Percentiles rank a stretch among this genome's conserved stretches.
Evolutionary conservation across 2,888 invertebrate species (phyloP).

Genomic region (Gasteruption jaculator): DNA sequence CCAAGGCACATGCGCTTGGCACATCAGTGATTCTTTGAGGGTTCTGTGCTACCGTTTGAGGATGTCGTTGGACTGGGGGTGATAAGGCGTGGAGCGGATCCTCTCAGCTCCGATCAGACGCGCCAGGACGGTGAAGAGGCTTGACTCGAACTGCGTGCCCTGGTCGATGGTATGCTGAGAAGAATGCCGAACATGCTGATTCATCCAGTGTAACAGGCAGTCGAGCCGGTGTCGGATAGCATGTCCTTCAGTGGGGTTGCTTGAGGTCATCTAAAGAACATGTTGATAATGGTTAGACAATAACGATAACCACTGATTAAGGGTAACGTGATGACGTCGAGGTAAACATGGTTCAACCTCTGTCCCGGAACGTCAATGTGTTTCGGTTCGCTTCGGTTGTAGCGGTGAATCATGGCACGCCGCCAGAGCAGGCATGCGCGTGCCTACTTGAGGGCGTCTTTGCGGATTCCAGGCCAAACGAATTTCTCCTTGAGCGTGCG

Average conservation of each 20-base stretch:
- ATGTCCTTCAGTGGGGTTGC: conserved; percentile 36
- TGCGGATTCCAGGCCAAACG: conserved; percentile 27
- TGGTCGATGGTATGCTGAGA: conserved; percentile 35
- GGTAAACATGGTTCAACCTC: conserved; percentile 2
- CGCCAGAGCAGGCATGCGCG: conserved; percentile 23
- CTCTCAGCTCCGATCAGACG: conserved; percentile 17
- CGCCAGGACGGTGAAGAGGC: conserved; percentile 23
- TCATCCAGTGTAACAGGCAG: conserved; percentile 31
- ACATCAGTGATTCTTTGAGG: conserved; percentile 26
- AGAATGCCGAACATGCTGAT: conserved; percentile 37
- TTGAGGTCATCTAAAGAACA: conserved; percentile 36
- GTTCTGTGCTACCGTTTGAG: conserved; percentile 26
- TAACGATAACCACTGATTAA: conserved; percentile 30
- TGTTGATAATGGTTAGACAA: conserved; percentile 37
- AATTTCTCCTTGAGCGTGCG: conserved; percentile 19
- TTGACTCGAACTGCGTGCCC: conserved; percentile 33
- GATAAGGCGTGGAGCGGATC: conserved; percentile 24
- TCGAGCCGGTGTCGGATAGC: conserved; percentile 32
- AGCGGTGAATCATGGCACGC: conserved; percentile 21
- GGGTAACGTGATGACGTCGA: conserved; percentile 22
- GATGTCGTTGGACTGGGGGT: conserved; percentile 27
- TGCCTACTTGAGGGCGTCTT: conserved; percentile 20
- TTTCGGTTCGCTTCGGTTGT: conserved; percentile 12
- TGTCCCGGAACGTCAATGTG: conserved; percentile 16
- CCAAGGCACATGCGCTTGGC: conserved; percentile 19